Percentiles rank a stretch among this genome's conserved stretches.
phyloP scores from a whole-genome alignment of 1,140 invertebrate species.

The Tenebrio molitor region DNA sequence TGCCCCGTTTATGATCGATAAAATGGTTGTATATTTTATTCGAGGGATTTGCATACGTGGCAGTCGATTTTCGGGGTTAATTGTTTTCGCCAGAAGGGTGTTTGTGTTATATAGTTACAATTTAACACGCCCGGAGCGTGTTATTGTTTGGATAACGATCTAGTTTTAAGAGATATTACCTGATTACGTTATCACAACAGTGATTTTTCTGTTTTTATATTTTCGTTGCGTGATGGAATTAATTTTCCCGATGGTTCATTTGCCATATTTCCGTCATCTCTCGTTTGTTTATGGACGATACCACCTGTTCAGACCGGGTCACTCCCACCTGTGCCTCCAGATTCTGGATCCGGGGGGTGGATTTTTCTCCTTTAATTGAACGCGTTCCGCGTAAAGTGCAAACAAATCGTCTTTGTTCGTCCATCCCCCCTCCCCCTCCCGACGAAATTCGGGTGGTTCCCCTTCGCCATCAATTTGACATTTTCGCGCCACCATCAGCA shows the following conservation, averaged over 20 bases:
- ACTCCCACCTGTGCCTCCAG: neutral
- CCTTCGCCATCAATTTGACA: neutral
- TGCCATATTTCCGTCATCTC: too few relatives aligned
- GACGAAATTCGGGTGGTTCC: neutral
- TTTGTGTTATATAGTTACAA: neutral
- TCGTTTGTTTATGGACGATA: too few relatives aligned
- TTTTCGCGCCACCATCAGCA: constrained; percentile 13
- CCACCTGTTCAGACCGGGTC: neutral
- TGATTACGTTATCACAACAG: neutral
- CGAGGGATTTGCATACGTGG: constrained; percentile 6
- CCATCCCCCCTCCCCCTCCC: neutral
- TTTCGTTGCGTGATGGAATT: constrained; percentile 13
- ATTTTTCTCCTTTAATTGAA: too few relatives aligned
- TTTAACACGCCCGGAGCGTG: neutral
- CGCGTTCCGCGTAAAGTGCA: too few relatives aligned
- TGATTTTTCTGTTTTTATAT: constrained; percentile 5
- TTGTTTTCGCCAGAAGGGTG: neutral
- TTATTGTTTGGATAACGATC: constrained; percentile 13
- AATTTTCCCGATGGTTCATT: too few relatives aligned
- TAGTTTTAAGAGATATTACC: neutral
- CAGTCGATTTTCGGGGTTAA: neutral
- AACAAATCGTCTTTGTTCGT: constrained; percentile 23
- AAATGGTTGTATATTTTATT: constrained; percentile 21
- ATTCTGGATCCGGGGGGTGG: too few relatives aligned
- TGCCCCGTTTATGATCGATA: constrained; percentile 24